A percentile compares a stretch with the other conserved stretches of the same genome.
These are phyloP conservation scores for Oscheius sp. DNA, from an alignment of 2,888 invertebrate genomes.

Conservation along the genomic window DNA sequence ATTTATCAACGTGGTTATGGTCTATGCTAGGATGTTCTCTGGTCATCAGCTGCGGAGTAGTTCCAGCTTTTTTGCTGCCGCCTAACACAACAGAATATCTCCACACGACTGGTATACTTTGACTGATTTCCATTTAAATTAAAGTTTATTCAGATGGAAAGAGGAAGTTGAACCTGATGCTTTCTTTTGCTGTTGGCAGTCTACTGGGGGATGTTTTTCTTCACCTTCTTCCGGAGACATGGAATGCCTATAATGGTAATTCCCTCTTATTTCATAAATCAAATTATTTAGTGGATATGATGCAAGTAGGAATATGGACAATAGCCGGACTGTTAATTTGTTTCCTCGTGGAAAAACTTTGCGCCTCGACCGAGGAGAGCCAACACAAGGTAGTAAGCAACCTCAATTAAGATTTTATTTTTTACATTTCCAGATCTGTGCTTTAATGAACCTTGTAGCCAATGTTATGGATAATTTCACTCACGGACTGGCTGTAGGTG, in stretches of 20 bases:
- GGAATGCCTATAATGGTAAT: slow-evolving; percentile 39
- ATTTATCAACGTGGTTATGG: slow-evolving; percentile 51
- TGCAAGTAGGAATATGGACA: slow-evolving; percentile 54
- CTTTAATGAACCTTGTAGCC: slow-evolving; percentile 93
- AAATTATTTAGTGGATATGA: slow-evolving; percentile 40
- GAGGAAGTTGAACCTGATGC: slow-evolving; percentile 53
- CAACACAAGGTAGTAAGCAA: slow-evolving; percentile 52
- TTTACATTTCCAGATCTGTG: slow-evolving; percentile 79
- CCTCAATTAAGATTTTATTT: background rate
- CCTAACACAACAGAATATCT: slow-evolving; percentile 51
- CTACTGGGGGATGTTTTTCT: slow-evolving; percentile 68
- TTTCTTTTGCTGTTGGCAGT: slow-evolving; percentile 66
- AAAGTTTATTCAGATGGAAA: slow-evolving; percentile 57
- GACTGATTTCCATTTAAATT: background rate
- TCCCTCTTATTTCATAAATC: slow-evolving; percentile 11
- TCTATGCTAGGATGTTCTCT: slow-evolving; percentile 53
- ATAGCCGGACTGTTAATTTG: slow-evolving; percentile 59
- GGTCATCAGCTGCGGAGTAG: slow-evolving; percentile 60
- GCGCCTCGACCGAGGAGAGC: slow-evolving; percentile 58
- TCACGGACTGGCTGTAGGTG: slow-evolving; percentile 96
- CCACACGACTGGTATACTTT: slow-evolving; percentile 44
- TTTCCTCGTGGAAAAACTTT: slow-evolving; percentile 59
- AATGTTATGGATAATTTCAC: slow-evolving; percentile 98
- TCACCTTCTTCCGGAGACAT: slow-evolving; percentile 67
- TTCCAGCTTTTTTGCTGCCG: slow-evolving; percentile 63